Base-by-base conservation (phyloP, 2,888 invertebrate species). In the Agrilus cyanescens region DNA sequence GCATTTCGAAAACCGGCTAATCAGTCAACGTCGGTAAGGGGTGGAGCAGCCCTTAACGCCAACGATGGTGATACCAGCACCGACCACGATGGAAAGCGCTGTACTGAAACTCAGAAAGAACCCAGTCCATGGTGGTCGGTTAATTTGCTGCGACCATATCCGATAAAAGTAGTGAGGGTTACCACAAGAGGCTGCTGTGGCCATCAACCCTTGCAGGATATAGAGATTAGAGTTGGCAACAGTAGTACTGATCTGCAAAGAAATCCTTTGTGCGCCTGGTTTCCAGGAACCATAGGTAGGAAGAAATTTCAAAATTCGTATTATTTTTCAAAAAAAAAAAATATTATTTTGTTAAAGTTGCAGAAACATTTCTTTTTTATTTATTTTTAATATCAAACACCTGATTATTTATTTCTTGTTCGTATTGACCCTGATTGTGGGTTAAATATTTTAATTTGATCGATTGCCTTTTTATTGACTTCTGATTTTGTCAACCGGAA, bases 81-180 rank as follows among this genome's bases (percentile, higher is more conserved):
- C 31, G 85, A 88, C 46, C 89, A 90, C 58, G 90, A 91, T 55
- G 88, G 86, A 12, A 82, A 85, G 60, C 72, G 85, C 48, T 93
- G 93, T 64, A 86, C 89, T 0, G 90, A 91, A 69, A 93, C 91
- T 0, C 84, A 85, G 61, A 78, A 83, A 46, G 91, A 93, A 59
- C 82, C 85, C 0, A 89, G 89, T 15, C 91, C 91, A 0, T 93
- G 90, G 89, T 93, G 91, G 91, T 82, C 84, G 55, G 90, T 91
- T 7, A 89, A 93, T 63, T 70, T 93, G 36, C 71, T 93, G 32
- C 71, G 82, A 44, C 81, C 89, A 20, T 90, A 90, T 63, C 78
- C 87, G 1, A 81, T 93, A 40, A 81, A 85, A 60, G 87, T 87
- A 32, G 85, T 93, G 32, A 70, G 89, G 48, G 83, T 93, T 38